A percentile compares a stretch with the other conserved stretches of the same genome.
Evolutionary conservation across 2,113 vertebrate genomes (phyloP).

Genomic region (Phaetusa simplex): DNA sequence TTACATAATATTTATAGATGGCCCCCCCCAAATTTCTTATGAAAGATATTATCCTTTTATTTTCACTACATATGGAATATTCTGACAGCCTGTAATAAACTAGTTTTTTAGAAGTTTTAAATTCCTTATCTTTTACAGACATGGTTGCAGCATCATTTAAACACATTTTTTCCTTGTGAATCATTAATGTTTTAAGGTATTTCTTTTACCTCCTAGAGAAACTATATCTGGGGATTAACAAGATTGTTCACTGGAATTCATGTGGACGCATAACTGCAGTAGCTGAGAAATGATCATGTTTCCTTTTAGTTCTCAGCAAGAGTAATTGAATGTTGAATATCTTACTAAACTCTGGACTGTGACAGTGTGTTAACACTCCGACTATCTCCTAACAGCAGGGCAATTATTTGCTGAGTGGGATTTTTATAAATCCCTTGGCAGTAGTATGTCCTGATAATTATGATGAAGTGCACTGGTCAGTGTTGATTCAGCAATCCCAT

Average conservation of each 20-base stretch:
- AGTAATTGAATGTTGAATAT: slow-evolving; percentile 81
- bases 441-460: slow-evolving; percentile 85
- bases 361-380: slow-evolving; percentile 79
- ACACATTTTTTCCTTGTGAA: background rate
- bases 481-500: slow-evolving; percentile 87
- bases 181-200: background rate
- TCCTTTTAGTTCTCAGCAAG: slow-evolving; percentile 76
- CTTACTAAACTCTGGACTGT: slow-evolving; percentile 77
- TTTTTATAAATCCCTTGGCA: slow-evolving; percentile 85
- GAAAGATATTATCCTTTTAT: background rate
- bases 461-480: slow-evolving; percentile 90
- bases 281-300: slow-evolving; percentile 76
- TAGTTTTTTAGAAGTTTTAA: background rate
- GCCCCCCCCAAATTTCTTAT: background rate
- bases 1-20: background rate
- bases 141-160: background rate
- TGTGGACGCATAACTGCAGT: slow-evolving; percentile 51
- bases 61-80: background rate
- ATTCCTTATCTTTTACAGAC: background rate
- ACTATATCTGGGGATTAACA: slow-evolving; percentile 36
- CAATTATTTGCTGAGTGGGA: slow-evolving; percentile 85
- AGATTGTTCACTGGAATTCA: slow-evolving; percentile 56
- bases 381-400: slow-evolving; percentile 80
- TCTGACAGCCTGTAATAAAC: background rate
- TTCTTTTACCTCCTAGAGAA: slow-evolving; percentile 23